Evolutionary conservation across 2,888 invertebrate genomes (phyloP), one percentile per base, ranked within the genome.

Genomic region (Tenthredo livida): DNA sequence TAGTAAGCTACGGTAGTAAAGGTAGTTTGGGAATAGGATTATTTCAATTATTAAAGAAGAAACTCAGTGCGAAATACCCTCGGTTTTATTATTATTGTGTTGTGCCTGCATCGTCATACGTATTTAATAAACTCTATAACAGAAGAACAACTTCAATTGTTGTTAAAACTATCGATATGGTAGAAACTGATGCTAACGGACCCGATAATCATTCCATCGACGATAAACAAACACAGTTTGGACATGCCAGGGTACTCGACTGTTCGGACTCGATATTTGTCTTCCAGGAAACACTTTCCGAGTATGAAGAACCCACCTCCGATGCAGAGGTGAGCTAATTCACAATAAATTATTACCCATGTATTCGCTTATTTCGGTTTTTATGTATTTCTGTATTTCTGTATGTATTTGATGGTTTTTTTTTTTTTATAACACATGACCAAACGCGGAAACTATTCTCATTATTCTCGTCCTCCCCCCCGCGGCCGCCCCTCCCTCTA

Each of bases 231-330:
- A 93, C 93, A 82, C 93, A 93, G 88, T 93, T 93, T 88, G 93
- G 93, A 87, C 92, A 93, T 87, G 85, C 88, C 29, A 90, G 93
- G 73, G 85, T 87, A 84, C 88, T 93, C 85, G 92, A 93, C 10
- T 89, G 90, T 77, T 92, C 93, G 17, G 92, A 93, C 33, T 90
- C 92, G 88, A 90, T 93, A 88, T 93, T 93, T 86, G 93, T 93
- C 85, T 93, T 93, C 90, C 92, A 93, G 89, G 89, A 89, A 78
- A 90, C 92, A 3, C 72, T 87, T 80, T 93, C 93, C 40, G 93
- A 93, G 88, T 93, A 93, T 84, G 93, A 93, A 87, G 93, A 93
- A 85, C 92, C 92, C 54, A 86, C 89, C 47, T 90, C 90, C 61
- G 92, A 92, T 37, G 91, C 90, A 29, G 85, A 85, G 85, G 92